Conservation (phyloP, 1,140 invertebrate species). For the Helicoverpa zea region DNA sequence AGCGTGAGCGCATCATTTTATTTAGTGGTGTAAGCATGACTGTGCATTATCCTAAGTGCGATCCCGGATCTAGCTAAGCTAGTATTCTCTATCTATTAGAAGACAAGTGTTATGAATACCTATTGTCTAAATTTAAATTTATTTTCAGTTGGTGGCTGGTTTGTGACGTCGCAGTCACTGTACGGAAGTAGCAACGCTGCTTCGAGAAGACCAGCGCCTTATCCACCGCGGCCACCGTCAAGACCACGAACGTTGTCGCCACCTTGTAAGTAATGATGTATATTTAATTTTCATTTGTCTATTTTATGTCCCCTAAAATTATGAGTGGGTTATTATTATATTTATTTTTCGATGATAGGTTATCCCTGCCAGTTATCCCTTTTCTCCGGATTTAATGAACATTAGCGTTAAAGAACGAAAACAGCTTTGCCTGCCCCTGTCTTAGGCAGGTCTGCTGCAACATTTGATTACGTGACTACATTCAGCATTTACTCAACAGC, state of each 20-base stretch:
- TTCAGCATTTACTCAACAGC: slow-evolving; percentile 58
- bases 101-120: neutral
- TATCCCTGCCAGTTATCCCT: no score
- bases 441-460: no score
- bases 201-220: slow-evolving; percentile 80
- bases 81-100: no score
- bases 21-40: no score
- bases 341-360: no score
- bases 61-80: neutral
- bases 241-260: slow-evolving; percentile 81
- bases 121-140: neutral
- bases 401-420: no score
- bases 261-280: slow-evolving; percentile 73
- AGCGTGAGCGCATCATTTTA: no score
- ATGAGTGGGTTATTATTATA: no score
- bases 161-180: slow-evolving; percentile 83
- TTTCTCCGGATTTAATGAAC: no score
- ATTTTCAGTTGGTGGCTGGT: slow-evolving; percentile 84
- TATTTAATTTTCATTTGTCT: neutral
- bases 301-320: no score
- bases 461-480: neutral
- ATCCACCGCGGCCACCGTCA: slow-evolving; percentile 83
- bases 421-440: no score
- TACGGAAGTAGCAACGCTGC: slow-evolving; percentile 79
- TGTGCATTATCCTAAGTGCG: neutral